Percentiles rank a stretch among this genome's conserved stretches.
Evolutionary conservation across 2,113 vertebrate species (phyloP).

Genomic region (Pterophyllum scalare): DNA sequence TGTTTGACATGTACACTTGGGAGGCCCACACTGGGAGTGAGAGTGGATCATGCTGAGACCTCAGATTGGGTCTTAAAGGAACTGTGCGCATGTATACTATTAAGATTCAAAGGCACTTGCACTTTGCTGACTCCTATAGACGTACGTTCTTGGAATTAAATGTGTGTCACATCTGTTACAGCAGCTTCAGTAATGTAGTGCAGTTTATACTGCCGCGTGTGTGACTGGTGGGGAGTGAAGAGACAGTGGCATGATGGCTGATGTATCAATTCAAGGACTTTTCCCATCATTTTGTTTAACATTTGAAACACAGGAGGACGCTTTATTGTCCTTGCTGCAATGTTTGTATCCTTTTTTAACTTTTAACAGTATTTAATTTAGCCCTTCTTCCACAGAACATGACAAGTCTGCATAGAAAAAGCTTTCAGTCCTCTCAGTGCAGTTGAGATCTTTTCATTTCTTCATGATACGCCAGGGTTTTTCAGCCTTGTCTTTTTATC

Average conservation of each 20-base stretch:
- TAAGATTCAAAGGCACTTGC: slow-evolving; percentile 58
- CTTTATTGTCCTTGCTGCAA: slow-evolving; percentile 28
- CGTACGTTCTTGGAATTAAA: slow-evolving; percentile 48
- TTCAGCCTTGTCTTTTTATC: slow-evolving; percentile 54
- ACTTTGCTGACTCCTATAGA: slow-evolving; percentile 17
- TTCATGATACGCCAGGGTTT: slow-evolving; percentile 23
- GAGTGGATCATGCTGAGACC: slow-evolving; percentile 50
- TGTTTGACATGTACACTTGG: slow-evolving; percentile 61
- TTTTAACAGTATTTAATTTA: slow-evolving; percentile 60
- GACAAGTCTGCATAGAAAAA: slow-evolving; percentile 27
- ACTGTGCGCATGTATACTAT: slow-evolving; percentile 26
- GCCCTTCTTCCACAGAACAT: slow-evolving; percentile 23
- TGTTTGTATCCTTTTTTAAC: slow-evolving; percentile 46
- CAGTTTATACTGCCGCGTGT: neutral
- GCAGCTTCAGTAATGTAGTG: slow-evolving; percentile 21
- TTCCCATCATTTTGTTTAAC: slow-evolving; percentile 44
- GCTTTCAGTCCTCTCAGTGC: slow-evolving; percentile 36
- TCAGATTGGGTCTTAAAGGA: slow-evolving; percentile 46
- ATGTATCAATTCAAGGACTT: slow-evolving; percentile 44
- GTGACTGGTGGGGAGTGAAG: neutral
- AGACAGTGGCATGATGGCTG: slow-evolving; percentile 23
- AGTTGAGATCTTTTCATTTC: slow-evolving; percentile 47
- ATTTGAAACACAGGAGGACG: slow-evolving; percentile 27
- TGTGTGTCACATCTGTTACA: slow-evolving; percentile 47
- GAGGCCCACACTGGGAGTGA: slow-evolving; percentile 34